Evolutionary conservation across 2,113 vertebrate species (phyloP).

Genomic region (Lathamus discolor): DNA sequence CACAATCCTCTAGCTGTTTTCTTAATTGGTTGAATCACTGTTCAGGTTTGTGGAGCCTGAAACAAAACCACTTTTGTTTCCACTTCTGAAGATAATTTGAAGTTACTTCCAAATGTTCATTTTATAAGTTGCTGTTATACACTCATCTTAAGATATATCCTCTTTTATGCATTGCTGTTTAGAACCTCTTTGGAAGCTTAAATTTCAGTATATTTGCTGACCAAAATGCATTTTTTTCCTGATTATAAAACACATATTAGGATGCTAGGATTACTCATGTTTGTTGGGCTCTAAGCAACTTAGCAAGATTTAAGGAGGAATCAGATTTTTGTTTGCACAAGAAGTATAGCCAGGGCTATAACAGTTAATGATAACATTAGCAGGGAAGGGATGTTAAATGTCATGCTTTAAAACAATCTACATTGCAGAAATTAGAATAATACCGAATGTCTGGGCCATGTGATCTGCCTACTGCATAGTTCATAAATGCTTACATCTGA

Average conservation of each 20-base stretch:
- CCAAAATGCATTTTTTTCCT: neutral
- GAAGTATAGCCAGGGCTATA: neutral
- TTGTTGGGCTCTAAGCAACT: neutral
- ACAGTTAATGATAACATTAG: neutral
- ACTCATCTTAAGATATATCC: neutral
- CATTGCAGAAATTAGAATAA: neutral
- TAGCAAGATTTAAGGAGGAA: neutral
- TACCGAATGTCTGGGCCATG: neutral
- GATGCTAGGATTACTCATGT: neutral
- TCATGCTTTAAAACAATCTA: neutral
- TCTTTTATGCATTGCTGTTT: neutral
- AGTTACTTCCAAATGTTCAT: constrained; percentile 53
- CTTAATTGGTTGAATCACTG: constrained; percentile 46
- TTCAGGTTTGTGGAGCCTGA: constrained; percentile 52
- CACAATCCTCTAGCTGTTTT: constrained; percentile 31
- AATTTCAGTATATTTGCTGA: neutral
- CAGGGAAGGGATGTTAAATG: neutral
- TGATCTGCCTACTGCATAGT: neutral
- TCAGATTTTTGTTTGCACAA: neutral
- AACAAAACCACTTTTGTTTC: constrained; percentile 61
- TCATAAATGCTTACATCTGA: neutral
- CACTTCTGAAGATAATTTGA: constrained; percentile 36
- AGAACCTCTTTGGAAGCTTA: neutral
- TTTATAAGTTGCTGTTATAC: constrained; percentile 33
- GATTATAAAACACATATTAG: neutral